Evolutionary conservation across 2,113 vertebrate genomes (phyloP), one percentile per base, ranked within the genome.

Genomic region (Nibea coibor): DNA sequence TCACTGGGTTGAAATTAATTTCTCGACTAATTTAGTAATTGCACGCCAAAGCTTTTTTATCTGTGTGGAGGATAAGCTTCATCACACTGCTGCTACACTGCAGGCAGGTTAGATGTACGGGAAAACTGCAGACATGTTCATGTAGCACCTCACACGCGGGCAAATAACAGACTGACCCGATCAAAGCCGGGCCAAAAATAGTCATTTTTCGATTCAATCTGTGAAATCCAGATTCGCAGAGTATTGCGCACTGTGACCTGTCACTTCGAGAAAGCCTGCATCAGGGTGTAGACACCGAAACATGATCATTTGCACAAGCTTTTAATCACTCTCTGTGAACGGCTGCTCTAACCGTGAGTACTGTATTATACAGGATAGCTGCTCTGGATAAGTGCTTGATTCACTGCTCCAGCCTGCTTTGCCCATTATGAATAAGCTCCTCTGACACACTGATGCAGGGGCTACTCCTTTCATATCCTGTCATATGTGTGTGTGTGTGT

Each of bases 1-100:
- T 92, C 90, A 90, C 88, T 93, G 91, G 72, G 84, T 91, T 91
- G 93, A 92, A 93, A 93, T 90, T 87, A 91, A 94, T 92, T 92
- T 89, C 82, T 90, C 75, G 31, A 88, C 89, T 93, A 93, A 93
- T 94, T 94, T 90, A 88, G 85, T 92, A 91, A 93, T 92, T 93
- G 91, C 91, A 89, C 62, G 80, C 68, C 70, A 87, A 87, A 89
- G 85, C 82, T 87, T 90, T 87, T 91, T 76, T 83, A 86, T 89
- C 82, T 88, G 63, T 42, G 73, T 5, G 62, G 65, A 75, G 87
- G 65, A 68, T 65, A 61, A 78, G 77, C 70, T 51, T 73, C 57
- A 81, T 70, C 82, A 69, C 79, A 43, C 75, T 77, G 82, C 65
- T 39, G 24, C 78, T 51, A 10, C 35, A 81, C 69, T 75, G 68